These are phyloP conservation scores for Disparrhopalites patrizii DNA, from an alignment of 2,888 invertebrate genomes.

Conservation along the genomic window DNA sequence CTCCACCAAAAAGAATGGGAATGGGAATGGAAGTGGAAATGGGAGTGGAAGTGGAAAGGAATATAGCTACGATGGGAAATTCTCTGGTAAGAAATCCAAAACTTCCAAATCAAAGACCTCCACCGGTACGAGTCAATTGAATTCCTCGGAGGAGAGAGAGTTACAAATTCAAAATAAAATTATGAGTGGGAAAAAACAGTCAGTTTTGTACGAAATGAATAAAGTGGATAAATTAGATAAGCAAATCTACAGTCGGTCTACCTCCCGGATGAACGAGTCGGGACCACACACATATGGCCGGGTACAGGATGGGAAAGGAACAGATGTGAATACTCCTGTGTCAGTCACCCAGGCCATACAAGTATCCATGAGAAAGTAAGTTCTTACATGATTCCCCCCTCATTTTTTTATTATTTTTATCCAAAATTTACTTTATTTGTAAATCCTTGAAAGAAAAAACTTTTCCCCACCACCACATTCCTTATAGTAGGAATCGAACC, in stretches of 20 bases:
- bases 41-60: not conserved
- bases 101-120: not conserved
- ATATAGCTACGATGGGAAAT: not conserved
- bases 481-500: too few relatives aligned
- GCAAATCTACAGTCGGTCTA: constrained; percentile 26
- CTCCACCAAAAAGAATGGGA: not conserved
- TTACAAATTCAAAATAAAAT: constrained; percentile 36
- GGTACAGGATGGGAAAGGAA: constrained; percentile 20
- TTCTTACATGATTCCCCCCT: too few relatives aligned
- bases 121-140: constrained; percentile 5
- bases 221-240: constrained; percentile 25
- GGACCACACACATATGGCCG: constrained; percentile 56
- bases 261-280: constrained; percentile 59
- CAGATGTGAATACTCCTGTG: constrained; percentile 56
- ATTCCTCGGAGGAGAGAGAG: constrained; percentile 41
- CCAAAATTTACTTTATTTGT: too few relatives aligned
- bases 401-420: too few relatives aligned
- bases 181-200: constrained; percentile 28
- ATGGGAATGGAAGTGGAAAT: not conserved
- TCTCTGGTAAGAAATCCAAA: not conserved
- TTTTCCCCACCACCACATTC: too few relatives aligned
- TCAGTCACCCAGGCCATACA: constrained; percentile 83
- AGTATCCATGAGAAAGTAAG: constrained; percentile 74
- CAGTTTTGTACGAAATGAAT: constrained; percentile 26
- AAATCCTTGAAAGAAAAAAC: too few relatives aligned